Conservation (phyloP, 1,140 invertebrate species). For the Globodera ellingtonae region DNA sequence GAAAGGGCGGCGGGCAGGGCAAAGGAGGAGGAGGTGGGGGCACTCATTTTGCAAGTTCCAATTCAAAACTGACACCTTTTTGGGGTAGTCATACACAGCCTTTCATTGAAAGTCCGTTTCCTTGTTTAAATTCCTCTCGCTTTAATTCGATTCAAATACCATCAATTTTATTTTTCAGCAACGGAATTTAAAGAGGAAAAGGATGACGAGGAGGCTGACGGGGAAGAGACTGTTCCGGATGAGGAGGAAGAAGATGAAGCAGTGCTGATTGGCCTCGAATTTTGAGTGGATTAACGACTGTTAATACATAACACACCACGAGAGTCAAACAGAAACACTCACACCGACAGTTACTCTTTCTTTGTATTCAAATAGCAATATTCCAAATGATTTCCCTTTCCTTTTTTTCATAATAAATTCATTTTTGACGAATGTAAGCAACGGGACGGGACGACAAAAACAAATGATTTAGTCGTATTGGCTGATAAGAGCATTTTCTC, state of each 20-base stretch:
- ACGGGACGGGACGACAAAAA: not conserved
- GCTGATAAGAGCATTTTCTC: not conserved
- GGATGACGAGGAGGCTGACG: not conserved
- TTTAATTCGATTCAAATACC: conserved; percentile 2
- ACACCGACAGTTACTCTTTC: not conserved
- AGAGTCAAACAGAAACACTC: not conserved
- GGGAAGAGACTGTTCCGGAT: not conserved
- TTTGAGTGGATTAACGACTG: not conserved
- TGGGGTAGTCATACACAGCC: not conserved
- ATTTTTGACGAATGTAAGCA: not conserved
- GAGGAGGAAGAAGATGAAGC: conserved; percentile 9
- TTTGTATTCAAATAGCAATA: not conserved
- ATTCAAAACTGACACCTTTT: not conserved
- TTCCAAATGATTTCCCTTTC: not conserved
- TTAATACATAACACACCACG: too few species aligned
- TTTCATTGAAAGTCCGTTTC: too few species aligned
- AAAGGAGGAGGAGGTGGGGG: not conserved
- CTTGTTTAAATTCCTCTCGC: not conserved
- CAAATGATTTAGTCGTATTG: not conserved
- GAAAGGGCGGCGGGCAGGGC: not conserved
- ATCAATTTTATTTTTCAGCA: not conserved
- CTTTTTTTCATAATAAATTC: not conserved
- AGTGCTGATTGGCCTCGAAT: conserved; percentile 6
- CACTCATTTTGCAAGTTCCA: not conserved
- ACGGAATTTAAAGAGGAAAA: conserved; percentile 14